Conservation (phyloP, 2,113 vertebrate species). For the Pan troglodytes region NHGRI_mPanTro3-v2.1_pri NC_072415.2:46537001-46537500, state of each 20-base stretch:
- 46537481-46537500: neutral
- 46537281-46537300: neutral
- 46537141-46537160: neutral
- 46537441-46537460: neutral
- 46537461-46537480: neutral
- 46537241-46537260: neutral
- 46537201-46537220: neutral
- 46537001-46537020: neutral
- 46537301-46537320: neutral
- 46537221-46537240: neutral
- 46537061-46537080: neutral
- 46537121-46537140: neutral
- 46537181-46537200: constrained; percentile 15
- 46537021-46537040: neutral
- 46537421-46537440: neutral
- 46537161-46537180: neutral
- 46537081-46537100: neutral
- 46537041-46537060: neutral
- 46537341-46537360: neutral
- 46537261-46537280: neutral
- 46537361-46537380: neutral
- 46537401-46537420: neutral
- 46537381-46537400: neutral
- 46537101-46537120: neutral
- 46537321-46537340: neutral